Evolutionary conservation across 2,113 vertebrate genomes (phyloP).

Genomic region (Narcine bancroftii): DNA sequence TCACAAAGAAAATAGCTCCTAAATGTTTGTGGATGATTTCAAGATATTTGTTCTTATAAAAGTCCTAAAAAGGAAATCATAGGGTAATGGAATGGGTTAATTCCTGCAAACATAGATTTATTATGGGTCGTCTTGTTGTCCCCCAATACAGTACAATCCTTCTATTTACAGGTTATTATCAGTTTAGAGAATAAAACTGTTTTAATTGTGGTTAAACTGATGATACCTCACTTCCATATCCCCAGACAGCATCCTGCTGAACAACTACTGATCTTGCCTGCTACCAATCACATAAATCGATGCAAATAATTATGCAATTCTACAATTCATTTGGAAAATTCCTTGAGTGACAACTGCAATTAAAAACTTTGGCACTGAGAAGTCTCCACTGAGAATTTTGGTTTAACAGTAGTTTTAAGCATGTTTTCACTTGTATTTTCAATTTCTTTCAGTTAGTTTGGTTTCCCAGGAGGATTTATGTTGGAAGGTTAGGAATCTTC

Average conservation of each 20-base stretch:
- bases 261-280: background rate
- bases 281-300: background rate
- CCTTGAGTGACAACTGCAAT: background rate
- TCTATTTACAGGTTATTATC: background rate
- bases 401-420: slow-evolving; percentile 34
- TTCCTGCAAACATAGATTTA: background rate
- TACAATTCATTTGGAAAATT: background rate
- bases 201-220: background rate
- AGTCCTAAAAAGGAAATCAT: background rate
- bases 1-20: background rate
- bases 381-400: background rate
- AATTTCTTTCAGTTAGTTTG: slow-evolving; percentile 37
- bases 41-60: background rate
- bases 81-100: background rate
- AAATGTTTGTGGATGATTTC: background rate
- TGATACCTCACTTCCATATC: background rate
- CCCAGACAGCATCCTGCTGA: background rate
- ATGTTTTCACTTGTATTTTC: slow-evolving; percentile 21
- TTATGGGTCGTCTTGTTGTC: background rate
- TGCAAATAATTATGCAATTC: background rate
- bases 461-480: slow-evolving; percentile 28
- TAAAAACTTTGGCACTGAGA: slow-evolving; percentile 5
- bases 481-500: slow-evolving; percentile 21
- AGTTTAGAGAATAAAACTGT: background rate
- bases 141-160: background rate